A percentile compares a stretch with the other conserved stretches of the same genome.
phyloP scores from a whole-genome alignment of 2,113 vertebrate species.

The Pardalotus punctatus region DNA sequence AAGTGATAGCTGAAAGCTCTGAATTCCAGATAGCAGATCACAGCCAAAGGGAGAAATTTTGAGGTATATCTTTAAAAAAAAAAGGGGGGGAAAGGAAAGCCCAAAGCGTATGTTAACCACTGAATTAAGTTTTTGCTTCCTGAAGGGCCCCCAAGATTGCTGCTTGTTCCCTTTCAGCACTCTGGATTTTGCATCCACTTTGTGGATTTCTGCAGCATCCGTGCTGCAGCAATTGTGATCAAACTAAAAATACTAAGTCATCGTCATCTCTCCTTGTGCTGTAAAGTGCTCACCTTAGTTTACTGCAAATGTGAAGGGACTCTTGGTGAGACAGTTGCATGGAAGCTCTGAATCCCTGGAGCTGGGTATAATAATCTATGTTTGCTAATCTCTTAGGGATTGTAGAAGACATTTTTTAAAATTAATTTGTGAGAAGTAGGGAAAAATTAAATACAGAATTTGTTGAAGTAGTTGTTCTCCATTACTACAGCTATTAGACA shows the following conservation, averaged over 20 bases:
- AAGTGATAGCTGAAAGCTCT: background rate
- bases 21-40: background rate
- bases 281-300: background rate
- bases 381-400: background rate
- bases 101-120: background rate
- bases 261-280: background rate
- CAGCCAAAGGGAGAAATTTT: background rate
- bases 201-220: background rate
- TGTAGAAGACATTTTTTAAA: background rate
- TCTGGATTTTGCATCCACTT: background rate
- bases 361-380: background rate
- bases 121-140: background rate
- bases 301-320: background rate
- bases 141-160: background rate
- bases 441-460: background rate
- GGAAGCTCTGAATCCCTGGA: background rate
- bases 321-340: background rate
- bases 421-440: background rate
- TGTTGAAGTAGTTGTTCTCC: background rate
- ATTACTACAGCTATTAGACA: background rate
- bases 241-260: background rate
- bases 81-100: accelerated
- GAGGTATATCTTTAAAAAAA: background rate
- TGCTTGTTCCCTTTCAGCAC: background rate
- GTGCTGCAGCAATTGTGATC: background rate